phyloP scores from a whole-genome alignment of 2,113 vertebrate species.

The Argyrosomus japonicus region DNA sequence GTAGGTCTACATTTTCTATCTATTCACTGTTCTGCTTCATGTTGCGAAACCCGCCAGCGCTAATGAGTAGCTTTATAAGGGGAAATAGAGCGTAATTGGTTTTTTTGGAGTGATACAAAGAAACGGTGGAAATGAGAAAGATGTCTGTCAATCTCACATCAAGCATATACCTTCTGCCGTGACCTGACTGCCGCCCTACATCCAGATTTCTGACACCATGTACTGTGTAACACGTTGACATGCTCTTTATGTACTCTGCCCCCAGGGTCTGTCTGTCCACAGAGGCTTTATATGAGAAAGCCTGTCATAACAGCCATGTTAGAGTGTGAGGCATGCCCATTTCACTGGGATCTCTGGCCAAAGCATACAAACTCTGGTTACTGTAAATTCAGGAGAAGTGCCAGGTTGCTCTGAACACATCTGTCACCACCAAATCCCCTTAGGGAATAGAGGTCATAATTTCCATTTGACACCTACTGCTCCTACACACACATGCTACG shows the following conservation, averaged over 20 bases:
- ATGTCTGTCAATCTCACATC: conserved; percentile 53
- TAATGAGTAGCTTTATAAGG: conserved; percentile 77
- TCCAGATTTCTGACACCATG: conserved; percentile 45
- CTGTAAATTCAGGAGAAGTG: conserved; percentile 58
- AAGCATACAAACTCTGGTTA: conserved; percentile 68
- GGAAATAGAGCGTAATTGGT: conserved; percentile 74
- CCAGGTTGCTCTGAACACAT: conserved; percentile 54
- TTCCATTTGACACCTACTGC: conserved; percentile 63
- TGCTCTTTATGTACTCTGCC: conserved; percentile 66
- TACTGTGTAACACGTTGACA: conserved; percentile 31
- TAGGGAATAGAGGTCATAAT: conserved; percentile 53
- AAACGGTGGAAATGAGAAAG: conserved; percentile 20
- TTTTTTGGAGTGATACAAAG: conserved; percentile 47
- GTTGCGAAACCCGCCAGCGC: conserved; percentile 70
- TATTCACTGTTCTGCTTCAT: conserved; percentile 76
- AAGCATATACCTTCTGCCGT: conserved; percentile 1
- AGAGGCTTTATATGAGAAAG: conserved; percentile 55
- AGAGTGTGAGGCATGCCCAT: conserved; percentile 46
- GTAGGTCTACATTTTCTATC: conserved; percentile 66
- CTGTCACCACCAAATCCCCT: conserved; percentile 47
- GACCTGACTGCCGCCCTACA: conserved; percentile 24
- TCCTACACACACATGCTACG: conserved; percentile 30
- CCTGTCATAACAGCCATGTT: conserved; percentile 68
- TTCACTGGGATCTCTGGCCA: conserved; percentile 59
- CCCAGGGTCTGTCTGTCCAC: conserved; percentile 65